Evolutionary conservation across 2,888 invertebrate species (phyloP), one percentile per base, ranked within the genome.

Genomic region (Hypolimnas misippus): DNA sequence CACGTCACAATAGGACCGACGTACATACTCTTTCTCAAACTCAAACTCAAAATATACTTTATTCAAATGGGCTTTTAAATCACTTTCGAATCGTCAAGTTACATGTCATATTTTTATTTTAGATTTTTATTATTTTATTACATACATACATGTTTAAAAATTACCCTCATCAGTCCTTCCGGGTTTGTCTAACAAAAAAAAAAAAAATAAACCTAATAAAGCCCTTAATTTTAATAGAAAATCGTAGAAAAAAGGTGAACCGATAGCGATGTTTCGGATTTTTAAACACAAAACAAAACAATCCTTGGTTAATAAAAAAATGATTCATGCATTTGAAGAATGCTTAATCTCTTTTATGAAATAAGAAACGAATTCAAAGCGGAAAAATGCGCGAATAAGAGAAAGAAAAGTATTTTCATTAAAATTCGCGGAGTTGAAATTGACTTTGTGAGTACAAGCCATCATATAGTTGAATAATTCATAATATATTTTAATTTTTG

Each of bases 291-390:
- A 59, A 59, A 59, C 53, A 59, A 59, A 59, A 59, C 59, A 59
- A 59, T 53, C 25, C 52, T 53, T 44, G 4, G 49, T 50, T 38
- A 55, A 31, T 42, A 54, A 44, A 63, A 58, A 62, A 65, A 62
- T 46, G 66, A 67, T 62, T 67, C 65, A 31, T 62, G 62, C 67
- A 67, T 70, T 78, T 75, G 66, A 76, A 79, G 74, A 82, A 80
- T 78, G 77, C 78, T 81, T 83, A 85, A 84, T 84, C 82, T 83
- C 71, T 75, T 78, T 78, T 73, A 76, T 76, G 76, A 81, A 75
- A 77, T 76, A 77, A 78, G 73, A 72, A 75, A 73, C 71, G 75
- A 77, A 76, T 75, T 76, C 73, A 75, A 75, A 77, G 77, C 76
- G 75, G 70, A 79, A 81, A 81, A 80, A 79, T 76, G 58, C 70